Evolutionary conservation across 1,140 invertebrate genomes (phyloP).

Genomic region (Teleogryllus occipitalis): DNA sequence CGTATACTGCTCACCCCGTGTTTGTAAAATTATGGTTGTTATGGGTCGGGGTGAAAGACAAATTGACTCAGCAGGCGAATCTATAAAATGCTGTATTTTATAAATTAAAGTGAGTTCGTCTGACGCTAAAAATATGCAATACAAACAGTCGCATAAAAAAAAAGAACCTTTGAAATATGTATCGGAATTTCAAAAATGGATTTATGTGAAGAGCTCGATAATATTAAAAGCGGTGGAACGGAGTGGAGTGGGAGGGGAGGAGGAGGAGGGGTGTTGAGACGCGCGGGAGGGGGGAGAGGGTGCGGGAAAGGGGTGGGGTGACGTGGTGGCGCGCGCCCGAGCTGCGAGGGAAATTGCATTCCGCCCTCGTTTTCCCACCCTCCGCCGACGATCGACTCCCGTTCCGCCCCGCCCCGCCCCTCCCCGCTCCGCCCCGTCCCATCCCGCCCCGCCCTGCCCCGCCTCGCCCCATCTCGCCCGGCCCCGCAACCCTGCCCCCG

Average conservation of each 20-base stretch:
- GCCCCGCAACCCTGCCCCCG: too few species aligned
- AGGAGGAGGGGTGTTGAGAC: neutral
- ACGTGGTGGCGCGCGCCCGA: neutral
- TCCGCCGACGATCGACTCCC: too few species aligned
- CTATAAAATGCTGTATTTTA: conserved; percentile 6
- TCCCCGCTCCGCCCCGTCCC: too few species aligned
- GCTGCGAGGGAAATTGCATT: too few species aligned
- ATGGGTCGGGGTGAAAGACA: neutral
- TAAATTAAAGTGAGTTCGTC: conserved; percentile 1
- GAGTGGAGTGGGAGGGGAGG: too few species aligned
- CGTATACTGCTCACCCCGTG: neutral
- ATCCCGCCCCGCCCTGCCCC: too few species aligned
- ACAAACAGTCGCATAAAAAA: neutral
- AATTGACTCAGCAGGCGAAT: neutral
- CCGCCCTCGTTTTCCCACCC: too few species aligned
- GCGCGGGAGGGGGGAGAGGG: too few species aligned
- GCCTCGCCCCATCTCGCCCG: too few species aligned
- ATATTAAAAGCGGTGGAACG: neutral
- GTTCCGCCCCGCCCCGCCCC: too few species aligned
- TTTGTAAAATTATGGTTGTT: conserved; percentile 2
- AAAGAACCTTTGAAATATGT: neutral
- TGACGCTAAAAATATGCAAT: conserved; percentile 1
- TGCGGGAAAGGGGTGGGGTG: too few species aligned
- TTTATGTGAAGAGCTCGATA: conserved; percentile 1
- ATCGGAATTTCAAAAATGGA: conserved; percentile 5